A percentile compares a stretch with the other conserved stretches of the same genome.
phyloP scores from a whole-genome alignment of 2,888 invertebrate species.

The Lottia scabra region DNA sequence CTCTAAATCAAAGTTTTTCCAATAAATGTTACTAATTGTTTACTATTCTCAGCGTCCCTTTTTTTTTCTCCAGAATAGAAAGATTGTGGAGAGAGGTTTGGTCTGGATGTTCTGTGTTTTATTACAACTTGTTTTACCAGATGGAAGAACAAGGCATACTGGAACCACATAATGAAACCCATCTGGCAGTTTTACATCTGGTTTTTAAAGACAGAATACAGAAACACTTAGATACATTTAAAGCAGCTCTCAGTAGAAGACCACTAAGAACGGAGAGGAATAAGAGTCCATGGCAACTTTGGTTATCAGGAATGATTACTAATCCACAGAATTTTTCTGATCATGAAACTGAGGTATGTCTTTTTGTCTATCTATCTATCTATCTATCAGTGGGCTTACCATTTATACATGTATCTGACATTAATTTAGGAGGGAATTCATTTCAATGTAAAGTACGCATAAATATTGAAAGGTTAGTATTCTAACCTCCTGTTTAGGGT shows the following conservation, averaged over 20 bases:
- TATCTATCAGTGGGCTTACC: too few species aligned
- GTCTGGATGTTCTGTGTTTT: constrained; percentile 20
- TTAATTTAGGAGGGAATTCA: too few species aligned
- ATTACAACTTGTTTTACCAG: constrained; percentile 15
- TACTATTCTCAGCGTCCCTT: neutral
- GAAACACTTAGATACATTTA: constrained; percentile 14
- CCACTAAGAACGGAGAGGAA: constrained; percentile 20
- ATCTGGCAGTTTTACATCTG: constrained; percentile 17
- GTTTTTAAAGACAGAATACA: constrained; percentile 14
- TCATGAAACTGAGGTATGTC: too few species aligned
- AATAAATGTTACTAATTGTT: too few species aligned
- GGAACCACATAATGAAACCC: constrained; percentile 19
- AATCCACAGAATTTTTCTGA: too few species aligned
- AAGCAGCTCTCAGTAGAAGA: constrained; percentile 7
- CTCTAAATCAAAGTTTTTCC: too few species aligned
- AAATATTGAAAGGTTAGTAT: too few species aligned
- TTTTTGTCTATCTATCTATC: too few species aligned
- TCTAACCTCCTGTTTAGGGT: too few species aligned
- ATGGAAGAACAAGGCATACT: constrained; percentile 22
- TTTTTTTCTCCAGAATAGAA: constrained; percentile 22
- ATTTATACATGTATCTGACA: too few species aligned
- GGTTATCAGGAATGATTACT: constrained; percentile 12
- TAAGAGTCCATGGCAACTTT: constrained; percentile 21
- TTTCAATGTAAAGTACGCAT: too few species aligned
- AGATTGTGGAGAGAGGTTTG: constrained; percentile 28